Evolutionary conservation across 2,113 vertebrate species (phyloP), one percentile per base, ranked within the genome.

Genomic region (Leptobrachium ailaonicum): DNA sequence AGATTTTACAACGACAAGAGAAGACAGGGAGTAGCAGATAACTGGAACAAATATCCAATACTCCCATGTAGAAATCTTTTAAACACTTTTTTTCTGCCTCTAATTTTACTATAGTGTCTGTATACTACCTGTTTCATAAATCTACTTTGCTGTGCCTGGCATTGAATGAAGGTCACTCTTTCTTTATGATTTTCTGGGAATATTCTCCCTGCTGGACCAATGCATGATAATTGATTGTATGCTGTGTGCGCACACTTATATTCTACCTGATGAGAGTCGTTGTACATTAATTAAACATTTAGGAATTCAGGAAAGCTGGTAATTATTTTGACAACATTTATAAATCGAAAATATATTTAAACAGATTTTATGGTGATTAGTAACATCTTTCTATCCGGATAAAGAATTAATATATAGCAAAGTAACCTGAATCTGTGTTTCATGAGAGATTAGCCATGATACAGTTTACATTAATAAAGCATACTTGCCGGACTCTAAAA

Each of bases 151-250:
- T 56, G 14, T 73, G 77, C 60, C 77, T 56, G 70, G 77, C 75
- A 77, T 14, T 77, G 50, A 70, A 68, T 66, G 77, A 72, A 79
- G 70, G 66, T 77, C 58, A 79, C 45, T 66, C 73, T 45, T 54
- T 47, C 70, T 63, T 69, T 42, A 14, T 60, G 60, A n/a, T 20
- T 73, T 73, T 79, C 70, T 73, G 77, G 62, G 77, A 73, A 79
- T 71, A 14, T 69, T 42, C 41, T 44, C 40, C 75, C n/a, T n/a
- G 14, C 66, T 77, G 66, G 66, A 32, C 75, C 66, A 66, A 60
- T 60, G 58, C 53, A 60, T 60, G 75, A 77, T 77, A 77, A 77
- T 77, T 77, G 41, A 77, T 77, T 77, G 75, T 68, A 50, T 71
- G 69, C 69, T 66, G n/a, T 64, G 77, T 11, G 41, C 63, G 44